Conservation (phyloP, 2,888 invertebrate genomes). For the Lycocerus yunnanus region DNA sequence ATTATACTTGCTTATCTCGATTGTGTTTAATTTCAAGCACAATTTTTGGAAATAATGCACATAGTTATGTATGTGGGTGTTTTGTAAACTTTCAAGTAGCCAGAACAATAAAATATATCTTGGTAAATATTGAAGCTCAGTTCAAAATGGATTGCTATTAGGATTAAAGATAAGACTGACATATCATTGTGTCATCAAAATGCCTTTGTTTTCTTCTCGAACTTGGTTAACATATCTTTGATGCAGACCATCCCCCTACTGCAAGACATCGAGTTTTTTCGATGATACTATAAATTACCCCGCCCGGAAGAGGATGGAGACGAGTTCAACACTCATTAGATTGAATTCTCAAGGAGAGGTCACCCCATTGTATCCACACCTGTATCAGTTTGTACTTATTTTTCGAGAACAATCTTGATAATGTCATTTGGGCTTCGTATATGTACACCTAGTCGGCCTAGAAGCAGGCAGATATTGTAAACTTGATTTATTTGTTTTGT, state of each 20-base stretch:
- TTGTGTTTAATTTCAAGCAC: neutral
- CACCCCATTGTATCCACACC: neutral
- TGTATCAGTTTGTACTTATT: neutral
- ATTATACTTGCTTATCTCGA: neutral
- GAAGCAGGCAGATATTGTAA: neutral
- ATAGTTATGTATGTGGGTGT: neutral
- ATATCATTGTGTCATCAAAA: neutral
- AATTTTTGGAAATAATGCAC: neutral
- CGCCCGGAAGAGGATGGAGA: neutral
- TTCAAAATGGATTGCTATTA: neutral
- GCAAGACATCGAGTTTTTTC: too few species aligned
- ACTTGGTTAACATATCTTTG: neutral
- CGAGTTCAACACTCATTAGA: neutral
- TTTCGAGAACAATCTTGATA: neutral
- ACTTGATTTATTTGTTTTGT: neutral
- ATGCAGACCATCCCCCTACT: neutral
- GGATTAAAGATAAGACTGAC: neutral
- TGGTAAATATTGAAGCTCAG: neutral
- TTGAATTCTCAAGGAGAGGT: neutral
- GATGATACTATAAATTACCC: neutral
- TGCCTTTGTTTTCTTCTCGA: neutral
- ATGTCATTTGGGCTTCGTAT: neutral
- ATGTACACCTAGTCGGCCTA: neutral
- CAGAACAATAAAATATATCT: neutral
- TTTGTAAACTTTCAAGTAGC: neutral